Evolutionary conservation across 2,113 vertebrate species (phyloP), one percentile per base, ranked within the genome.

Genomic region (Cyprinus carpio): DNA sequence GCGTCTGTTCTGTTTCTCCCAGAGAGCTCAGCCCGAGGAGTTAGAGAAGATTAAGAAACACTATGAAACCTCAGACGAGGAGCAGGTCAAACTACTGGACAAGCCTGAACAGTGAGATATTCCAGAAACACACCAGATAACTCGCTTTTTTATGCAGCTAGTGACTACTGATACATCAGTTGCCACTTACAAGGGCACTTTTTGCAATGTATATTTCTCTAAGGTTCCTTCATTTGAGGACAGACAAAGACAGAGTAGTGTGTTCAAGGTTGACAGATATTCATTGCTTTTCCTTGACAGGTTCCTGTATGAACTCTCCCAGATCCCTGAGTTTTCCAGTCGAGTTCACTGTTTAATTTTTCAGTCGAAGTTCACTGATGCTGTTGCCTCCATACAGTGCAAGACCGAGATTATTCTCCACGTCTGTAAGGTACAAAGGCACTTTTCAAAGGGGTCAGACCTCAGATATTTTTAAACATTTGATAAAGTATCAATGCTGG

Each of bases 71-170:
- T 97, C 96, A 18, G 95, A 95, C 87, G 95, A 96, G 51, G 97
- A 98, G 40, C 95, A 97, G 5, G 67, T 97, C 80, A 98, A 97
- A 88, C 93, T 98, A 85, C 92, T 99, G 92, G 98, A 99, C 94
- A 99, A 99, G 91, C 98, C 98, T 56, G 98, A 99, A 92, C 97
- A 97, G 98, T 99, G 94, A 97, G 97, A 82, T 89, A 78, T 82
- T 84, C 87, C 49, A 72, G 65, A 84, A 34, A 13, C 29, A 12
- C 23, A 51, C 64, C 56, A 79, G 56, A 86, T 69, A 65, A 65
- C 46, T 82, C 65, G 16, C 4, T 31, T 65, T 72, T 72, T 34
- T 23, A 71, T 75, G 65, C 12, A 79, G 18, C 40, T 65, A n/a
- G 29, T 34, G 0, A 79, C 76, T 65, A 75, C 46, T 75, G 46